These are phyloP conservation scores for Labrus mixtus DNA, from an alignment of 2,113 vertebrate genomes.

Conservation along the genomic window DNA sequence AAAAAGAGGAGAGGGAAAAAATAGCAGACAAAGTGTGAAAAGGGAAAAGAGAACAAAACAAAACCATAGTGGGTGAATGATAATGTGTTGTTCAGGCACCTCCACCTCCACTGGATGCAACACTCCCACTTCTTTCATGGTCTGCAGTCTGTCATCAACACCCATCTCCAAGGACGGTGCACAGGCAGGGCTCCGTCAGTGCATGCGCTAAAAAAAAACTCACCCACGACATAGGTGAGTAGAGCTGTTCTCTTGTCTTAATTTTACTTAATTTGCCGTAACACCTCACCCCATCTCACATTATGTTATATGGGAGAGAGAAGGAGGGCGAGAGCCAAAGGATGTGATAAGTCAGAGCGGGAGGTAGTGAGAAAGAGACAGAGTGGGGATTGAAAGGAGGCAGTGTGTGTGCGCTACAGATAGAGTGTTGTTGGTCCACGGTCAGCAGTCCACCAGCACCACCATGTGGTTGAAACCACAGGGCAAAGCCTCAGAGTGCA, in stretches of 20 bases:
- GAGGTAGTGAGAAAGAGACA: slow-evolving; percentile 58
- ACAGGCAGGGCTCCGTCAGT: slow-evolving; percentile 71
- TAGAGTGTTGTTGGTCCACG: slow-evolving; percentile 25
- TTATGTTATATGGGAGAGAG: slow-evolving; percentile 59
- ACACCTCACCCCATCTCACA: slow-evolving; percentile 77
- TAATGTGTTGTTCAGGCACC: slow-evolving; percentile 72
- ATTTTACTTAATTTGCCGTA: slow-evolving; percentile 88
- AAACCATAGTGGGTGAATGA: slow-evolving; percentile 62
- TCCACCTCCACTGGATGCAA: slow-evolving; percentile 73
- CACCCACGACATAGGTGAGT: slow-evolving; percentile 85
- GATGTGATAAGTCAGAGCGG: slow-evolving; percentile 67
- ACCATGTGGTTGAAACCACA: slow-evolving; percentile 81
- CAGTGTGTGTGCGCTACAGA: slow-evolving; percentile 44
- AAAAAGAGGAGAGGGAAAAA: slow-evolving; percentile 34
- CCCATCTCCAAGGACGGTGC: slow-evolving; percentile 66
- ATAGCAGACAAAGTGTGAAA: slow-evolving; percentile 69
- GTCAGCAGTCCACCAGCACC: slow-evolving; percentile 87
- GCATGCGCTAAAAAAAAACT: slow-evolving; percentile 75
- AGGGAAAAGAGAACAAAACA: slow-evolving; percentile 70
- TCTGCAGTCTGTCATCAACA: slow-evolving; percentile 72
- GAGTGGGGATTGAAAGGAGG: slow-evolving; percentile 52
- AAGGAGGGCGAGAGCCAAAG: slow-evolving; percentile 35
- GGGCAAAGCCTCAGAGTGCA: background rate
- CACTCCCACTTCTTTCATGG: slow-evolving; percentile 72
- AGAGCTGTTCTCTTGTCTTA: slow-evolving; percentile 84